These are phyloP conservation scores for Aphelenchoides bicaudatus DNA, from an alignment of 2,888 invertebrate species.

Conservation along the genomic window DNA sequence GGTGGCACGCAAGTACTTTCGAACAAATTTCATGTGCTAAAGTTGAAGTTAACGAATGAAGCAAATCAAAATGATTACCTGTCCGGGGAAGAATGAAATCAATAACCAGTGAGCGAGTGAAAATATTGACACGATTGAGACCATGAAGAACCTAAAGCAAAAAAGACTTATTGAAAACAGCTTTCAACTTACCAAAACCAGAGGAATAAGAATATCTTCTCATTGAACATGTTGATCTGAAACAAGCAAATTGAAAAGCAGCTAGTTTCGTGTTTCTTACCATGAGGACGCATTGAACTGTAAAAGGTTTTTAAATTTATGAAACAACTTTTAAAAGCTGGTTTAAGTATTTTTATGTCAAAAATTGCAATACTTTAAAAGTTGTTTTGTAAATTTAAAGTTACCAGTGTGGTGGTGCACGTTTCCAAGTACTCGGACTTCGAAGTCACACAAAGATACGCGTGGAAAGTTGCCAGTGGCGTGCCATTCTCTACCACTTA, in stretches of 20 bases:
- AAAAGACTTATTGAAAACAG: no score
- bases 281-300: conserved; percentile 61
- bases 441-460: conserved; percentile 62
- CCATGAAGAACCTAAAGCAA: conserved; percentile 62
- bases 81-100: conserved; percentile 60
- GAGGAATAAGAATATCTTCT: conserved; percentile 60
- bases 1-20: conserved; percentile 60
- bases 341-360: no score
- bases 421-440: conserved; percentile 62
- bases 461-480: conserved; percentile 61
- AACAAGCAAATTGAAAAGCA: background rate
- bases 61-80: conserved; percentile 39
- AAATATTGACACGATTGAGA: conserved; percentile 56
- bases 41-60: conserved; percentile 23
- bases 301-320: no score
- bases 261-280: conserved; percentile 57
- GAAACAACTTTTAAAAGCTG: no score
- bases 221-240: conserved; percentile 39
- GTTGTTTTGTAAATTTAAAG: no score
- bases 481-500: conserved; percentile 61
- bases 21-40: conserved; percentile 60
- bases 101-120: conserved; percentile 60
- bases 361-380: no score
- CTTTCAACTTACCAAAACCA: no score
- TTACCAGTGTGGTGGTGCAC: conserved; percentile 61